A percentile compares a stretch with the other conserved stretches of the same genome.
phyloP scores from a whole-genome alignment of 2,113 vertebrate genomes.

The Quiscalus mexicanus region DNA sequence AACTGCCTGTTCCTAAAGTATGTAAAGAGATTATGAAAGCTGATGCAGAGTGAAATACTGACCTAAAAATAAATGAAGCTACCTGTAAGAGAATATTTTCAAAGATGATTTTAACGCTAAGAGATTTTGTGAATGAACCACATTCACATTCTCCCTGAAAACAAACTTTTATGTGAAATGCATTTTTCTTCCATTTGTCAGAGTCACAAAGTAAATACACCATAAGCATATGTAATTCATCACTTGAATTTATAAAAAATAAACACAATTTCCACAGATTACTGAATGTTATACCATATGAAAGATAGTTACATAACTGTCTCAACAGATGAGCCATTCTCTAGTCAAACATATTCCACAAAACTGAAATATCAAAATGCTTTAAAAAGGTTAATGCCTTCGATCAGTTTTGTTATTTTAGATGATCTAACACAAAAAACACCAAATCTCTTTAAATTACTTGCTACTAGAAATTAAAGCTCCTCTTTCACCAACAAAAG shows the following conservation, averaged over 20 bases:
- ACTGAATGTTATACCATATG: background rate
- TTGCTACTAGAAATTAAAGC: background rate
- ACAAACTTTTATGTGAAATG: background rate
- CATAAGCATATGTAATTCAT: background rate
- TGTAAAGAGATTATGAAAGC: constrained; percentile 66
- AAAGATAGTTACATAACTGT: background rate
- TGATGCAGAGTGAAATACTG: constrained; percentile 40
- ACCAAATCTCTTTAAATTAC: background rate
- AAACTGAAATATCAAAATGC: background rate
- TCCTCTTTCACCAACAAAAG: background rate
- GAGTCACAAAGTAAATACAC: background rate
- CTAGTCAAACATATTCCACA: background rate
- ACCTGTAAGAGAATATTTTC: constrained; percentile 27
- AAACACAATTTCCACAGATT: background rate
- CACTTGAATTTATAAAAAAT: background rate
- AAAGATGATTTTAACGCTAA: background rate
- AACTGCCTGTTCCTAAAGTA: constrained; percentile 63
- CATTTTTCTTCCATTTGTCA: background rate
- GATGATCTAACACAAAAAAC: background rate
- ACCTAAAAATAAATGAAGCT: constrained; percentile 47
- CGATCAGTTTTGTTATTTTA: background rate
- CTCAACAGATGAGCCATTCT: background rate
- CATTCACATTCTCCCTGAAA: background rate
- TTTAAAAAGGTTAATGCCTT: background rate
- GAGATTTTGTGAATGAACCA: constrained; percentile 24